phyloP scores from a whole-genome alignment of 2,888 invertebrate species.

The Gryllus longicercus region DNA sequence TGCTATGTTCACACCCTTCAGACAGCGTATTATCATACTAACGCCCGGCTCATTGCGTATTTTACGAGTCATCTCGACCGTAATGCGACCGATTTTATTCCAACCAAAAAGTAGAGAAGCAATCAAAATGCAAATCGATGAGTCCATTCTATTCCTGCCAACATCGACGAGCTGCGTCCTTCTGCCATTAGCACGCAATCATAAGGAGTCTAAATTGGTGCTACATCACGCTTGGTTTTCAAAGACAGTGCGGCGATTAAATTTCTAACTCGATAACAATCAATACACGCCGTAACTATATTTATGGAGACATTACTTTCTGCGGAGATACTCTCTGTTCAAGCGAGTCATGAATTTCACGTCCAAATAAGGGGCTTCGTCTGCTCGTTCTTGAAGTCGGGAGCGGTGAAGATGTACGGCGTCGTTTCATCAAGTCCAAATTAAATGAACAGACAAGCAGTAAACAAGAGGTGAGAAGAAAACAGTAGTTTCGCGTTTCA shows the following conservation, averaged over 20 bases:
- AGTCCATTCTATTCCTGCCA: background rate
- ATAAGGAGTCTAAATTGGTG: background rate
- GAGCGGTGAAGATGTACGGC: background rate
- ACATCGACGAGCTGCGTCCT: background rate
- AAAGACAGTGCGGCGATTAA: background rate
- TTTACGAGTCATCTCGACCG: background rate
- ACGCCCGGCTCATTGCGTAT: background rate
- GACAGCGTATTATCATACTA: background rate
- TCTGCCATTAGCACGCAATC: background rate
- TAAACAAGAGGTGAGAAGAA: too few relatives aligned
- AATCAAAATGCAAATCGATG: background rate
- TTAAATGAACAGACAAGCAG: too few relatives aligned
- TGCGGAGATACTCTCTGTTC: background rate
- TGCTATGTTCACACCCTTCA: background rate
- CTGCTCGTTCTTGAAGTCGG: background rate
- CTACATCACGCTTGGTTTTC: background rate
- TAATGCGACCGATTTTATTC: background rate
- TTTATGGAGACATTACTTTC: constrained; percentile 17
- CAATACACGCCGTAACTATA: background rate
- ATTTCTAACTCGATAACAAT: constrained; percentile 7
- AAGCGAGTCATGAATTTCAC: background rate
- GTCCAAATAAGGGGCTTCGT: background rate
- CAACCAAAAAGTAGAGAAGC: background rate
- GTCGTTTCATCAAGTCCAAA: too few relatives aligned
- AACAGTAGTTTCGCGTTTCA: too few relatives aligned